Percentiles rank a stretch among this genome's conserved stretches.
These are phyloP conservation scores for Scolanthus callimorphus DNA, from an alignment of 92 coral and sea anemone species.

Conservation along the genomic window DNA sequence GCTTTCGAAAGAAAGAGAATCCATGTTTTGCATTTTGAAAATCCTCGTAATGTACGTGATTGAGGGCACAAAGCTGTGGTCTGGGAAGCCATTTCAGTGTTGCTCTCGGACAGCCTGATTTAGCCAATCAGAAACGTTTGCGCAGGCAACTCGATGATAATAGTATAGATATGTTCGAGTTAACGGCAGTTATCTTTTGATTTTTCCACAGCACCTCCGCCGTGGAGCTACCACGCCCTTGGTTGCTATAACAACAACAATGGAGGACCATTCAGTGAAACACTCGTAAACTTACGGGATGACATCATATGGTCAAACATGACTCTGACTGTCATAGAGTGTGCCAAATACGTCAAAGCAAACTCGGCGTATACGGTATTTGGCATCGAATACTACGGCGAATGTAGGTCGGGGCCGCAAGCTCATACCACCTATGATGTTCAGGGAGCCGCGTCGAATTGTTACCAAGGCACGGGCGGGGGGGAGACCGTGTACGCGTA, in stretches of 20 bases:
- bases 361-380: conserved; percentile 35
- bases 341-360: conserved; percentile 37
- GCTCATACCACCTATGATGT: conserved; percentile 21
- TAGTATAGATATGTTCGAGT: too few species aligned
- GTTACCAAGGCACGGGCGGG: conserved; percentile 33
- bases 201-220: conserved; percentile 5
- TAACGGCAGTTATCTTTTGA: too few species aligned
- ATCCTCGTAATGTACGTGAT: too few species aligned
- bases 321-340: conserved; percentile 24
- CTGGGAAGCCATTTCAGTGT: too few species aligned
- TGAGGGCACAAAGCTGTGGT: too few species aligned
- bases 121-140: too few species aligned
- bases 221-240: conserved; percentile 28
- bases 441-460: conserved; percentile 22
- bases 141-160: too few species aligned
- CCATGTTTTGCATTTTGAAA: too few species aligned
- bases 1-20: too few species aligned
- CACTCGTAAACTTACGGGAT: conserved; percentile 28
- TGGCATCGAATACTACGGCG: conserved; percentile 45
- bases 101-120: too few species aligned
- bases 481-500: conserved; percentile 21
- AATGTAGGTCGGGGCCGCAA: conserved; percentile 49
- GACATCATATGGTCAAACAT: conserved; percentile 38
- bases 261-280: neutral
- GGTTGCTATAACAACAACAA: conserved; percentile 43